phyloP scores from a whole-genome alignment of 2,888 invertebrate species.

The Apamea sordens region DNA sequence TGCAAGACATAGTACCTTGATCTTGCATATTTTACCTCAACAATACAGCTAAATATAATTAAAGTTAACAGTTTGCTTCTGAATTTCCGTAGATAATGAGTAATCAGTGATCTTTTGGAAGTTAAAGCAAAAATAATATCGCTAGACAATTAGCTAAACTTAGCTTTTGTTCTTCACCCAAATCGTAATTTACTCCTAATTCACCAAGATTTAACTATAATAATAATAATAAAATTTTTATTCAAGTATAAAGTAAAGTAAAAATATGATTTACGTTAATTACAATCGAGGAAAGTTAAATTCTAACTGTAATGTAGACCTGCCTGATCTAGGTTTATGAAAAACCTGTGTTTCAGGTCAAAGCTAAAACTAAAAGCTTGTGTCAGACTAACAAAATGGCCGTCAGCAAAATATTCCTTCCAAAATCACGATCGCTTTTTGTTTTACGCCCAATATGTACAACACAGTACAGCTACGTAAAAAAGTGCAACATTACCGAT shows the following conservation, averaged over 20 bases:
- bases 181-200: slow-evolving; percentile 5
- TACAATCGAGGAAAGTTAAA: too few species aligned
- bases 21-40: background rate
- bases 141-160: background rate
- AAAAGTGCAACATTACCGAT: slow-evolving; percentile 75
- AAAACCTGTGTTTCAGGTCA: too few species aligned
- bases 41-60: too few species aligned
- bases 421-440: slow-evolving; percentile 10
- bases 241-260: too few species aligned
- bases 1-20: background rate
- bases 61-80: background rate
- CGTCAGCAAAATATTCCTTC: background rate
- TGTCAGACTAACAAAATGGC: background rate
- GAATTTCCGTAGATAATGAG: background rate
- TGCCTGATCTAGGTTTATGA: too few species aligned
- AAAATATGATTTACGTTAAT: too few species aligned
- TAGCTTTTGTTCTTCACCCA: background rate
- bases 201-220: background rate
- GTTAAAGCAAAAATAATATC: background rate
- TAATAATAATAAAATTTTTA: too few species aligned
- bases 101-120: slow-evolving; percentile 2
- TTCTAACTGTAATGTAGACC: too few species aligned
- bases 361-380: background rate
- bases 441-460: slow-evolving; percentile 36
- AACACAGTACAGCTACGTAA: slow-evolving; percentile 44